Evolutionary conservation across 2,797 vertebrate genomes (phyloP), one percentile per base, ranked within the genome.

Genomic region (Enteromius unitaeniatus): DNA sequence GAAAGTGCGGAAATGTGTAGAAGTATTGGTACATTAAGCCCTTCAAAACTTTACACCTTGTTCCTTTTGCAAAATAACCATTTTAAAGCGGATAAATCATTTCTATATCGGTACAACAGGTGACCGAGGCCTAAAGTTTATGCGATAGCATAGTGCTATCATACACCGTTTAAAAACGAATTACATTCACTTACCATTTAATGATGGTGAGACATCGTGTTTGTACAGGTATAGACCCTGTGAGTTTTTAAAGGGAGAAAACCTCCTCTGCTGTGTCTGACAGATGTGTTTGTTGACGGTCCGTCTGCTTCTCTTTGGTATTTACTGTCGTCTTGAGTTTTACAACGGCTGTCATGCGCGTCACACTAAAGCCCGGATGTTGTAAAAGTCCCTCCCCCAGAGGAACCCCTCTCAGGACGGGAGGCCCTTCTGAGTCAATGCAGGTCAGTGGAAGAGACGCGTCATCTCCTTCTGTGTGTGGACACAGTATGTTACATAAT

Each of bases 291-390:
- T 76, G 45, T 55, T 75, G 69, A 81, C 51, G 49, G 55, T 69
- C 31, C 21, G 78, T n/a, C 78, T 3, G 60, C 31, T 75, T 67
- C 60, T 76, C 70, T 87, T 79, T 87, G 85, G 84, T 88, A 79
- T 89, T 89, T 85, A 87, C 86, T 85, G 88, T 89, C 86, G 82
- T 80, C 85, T 87, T 80, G 77, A 67, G 87, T 70, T 74, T 84
- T 86, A 76, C 53, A 78, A 84, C 81, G 85, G 75, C 88, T 88
- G 87, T 87, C 88, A 86, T 73, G 80, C 72, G 74, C 78, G 82
- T 78, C 49, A 79, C 4, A 79, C 4, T 60, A 45, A 19, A 49
- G 69, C 88, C 88, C 88, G 88, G 88, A 89, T 89, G 88, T 87
- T 9, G 42, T 23, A 0, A 10, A 9, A 79, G 15, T 7, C 34